Base-by-base conservation (phyloP, 2,888 invertebrate genomes). In the Clitarchus hookeri region DNA sequence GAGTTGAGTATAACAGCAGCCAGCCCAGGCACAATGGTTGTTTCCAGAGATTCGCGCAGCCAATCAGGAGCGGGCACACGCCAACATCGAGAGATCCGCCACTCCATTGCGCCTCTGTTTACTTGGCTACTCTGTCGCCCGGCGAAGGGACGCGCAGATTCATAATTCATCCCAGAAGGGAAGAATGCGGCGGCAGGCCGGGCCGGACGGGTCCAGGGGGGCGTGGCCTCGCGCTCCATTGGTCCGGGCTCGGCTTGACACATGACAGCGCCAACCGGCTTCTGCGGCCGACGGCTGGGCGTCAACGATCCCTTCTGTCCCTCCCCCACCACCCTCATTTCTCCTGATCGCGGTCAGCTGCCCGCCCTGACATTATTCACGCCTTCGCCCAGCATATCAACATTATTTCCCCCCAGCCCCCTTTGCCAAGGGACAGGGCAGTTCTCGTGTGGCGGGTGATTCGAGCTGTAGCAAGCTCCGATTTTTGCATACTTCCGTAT, bases 201-300 rank as follows among this genome's bases (percentile, higher is more conserved):
- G 19, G 23, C 65, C 19, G 65, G 65, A 19, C 19, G 8, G 65
- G 65, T 65, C 65, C 65, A 23, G 65, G 6, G 6, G 65, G 65
- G 65, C 65, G 65, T 65, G 65, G 19, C 65, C 65, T 65, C 65
- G 53, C 53, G 65, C 65, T 65, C 65, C 65, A 65, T 65, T 65
- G 65, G 65, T 65, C 65, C 65, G n/a, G 48, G 36, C 36, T 1
- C 65, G 19, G 23, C 13, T 19, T 65, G 65, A 65, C 65, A 65
- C 65, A 65, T 65, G 65, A 65, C 65, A 65, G 65, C 65, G n/a
- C 65, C 65, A 36, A 65, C 65, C 65, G 23, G 65, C 65, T 19
- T 65, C 65, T 65, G 65, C 65, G 65, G 65, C n/a, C 13, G 65
- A 65, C 65, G 65, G 65, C 65, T 65, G 65, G 65, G 65, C 65